Percentiles rank a stretch among this genome's conserved stretches.
Conservation (phyloP, 2,797 vertebrate genomes). For the Eulemur albifrons region DNA sequence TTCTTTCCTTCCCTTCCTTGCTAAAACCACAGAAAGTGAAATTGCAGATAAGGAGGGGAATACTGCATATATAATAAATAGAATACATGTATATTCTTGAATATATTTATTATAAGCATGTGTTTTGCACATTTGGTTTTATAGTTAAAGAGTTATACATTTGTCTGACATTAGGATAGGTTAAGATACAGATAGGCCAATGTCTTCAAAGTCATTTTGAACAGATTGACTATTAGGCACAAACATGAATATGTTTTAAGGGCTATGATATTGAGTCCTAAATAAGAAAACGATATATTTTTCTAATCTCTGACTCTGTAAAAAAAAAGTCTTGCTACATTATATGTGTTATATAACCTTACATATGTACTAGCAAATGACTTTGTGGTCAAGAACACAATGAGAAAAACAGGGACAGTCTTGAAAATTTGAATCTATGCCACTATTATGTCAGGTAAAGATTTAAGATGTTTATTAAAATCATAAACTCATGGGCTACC, state of each 20-base stretch:
- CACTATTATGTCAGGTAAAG: not conserved
- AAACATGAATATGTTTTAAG: not conserved
- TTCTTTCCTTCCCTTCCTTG: not conserved
- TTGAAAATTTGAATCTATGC: not conserved
- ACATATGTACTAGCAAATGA: not conserved
- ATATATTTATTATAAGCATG: not conserved
- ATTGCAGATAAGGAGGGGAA: not conserved
- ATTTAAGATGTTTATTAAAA: not conserved
- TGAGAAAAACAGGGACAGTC: not conserved
- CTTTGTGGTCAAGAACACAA: not conserved
- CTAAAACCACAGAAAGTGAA: not conserved
- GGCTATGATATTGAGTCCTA: not conserved
- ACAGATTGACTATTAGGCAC: not conserved
- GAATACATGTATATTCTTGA: not conserved
- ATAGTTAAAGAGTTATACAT: not conserved
- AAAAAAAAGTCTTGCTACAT: not conserved
- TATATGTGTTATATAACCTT: not conserved
- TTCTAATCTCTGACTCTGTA: not conserved
- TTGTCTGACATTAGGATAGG: not conserved
- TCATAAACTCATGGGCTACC: not conserved
- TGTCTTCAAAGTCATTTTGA: not conserved
- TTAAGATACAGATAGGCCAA: not conserved
- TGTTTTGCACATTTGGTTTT: not conserved
- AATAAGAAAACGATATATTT: not conserved
- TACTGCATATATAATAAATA: not conserved